Conservation (phyloP, 2,797 vertebrate species). For the Crocidura indochinensis region DNA sequence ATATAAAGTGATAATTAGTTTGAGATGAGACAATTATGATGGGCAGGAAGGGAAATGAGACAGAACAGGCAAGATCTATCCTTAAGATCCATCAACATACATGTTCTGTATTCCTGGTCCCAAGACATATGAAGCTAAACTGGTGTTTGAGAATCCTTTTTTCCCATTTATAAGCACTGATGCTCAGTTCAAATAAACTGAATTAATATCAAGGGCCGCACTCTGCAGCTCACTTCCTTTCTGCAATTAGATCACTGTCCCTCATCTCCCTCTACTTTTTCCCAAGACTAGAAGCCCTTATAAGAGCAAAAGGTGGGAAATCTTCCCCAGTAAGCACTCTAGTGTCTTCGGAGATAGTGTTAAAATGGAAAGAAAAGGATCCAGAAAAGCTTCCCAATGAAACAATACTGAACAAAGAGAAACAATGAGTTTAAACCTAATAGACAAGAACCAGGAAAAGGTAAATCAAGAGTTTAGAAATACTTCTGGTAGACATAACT, state of each 20-base stretch:
- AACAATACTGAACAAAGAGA: neutral
- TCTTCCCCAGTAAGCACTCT: neutral
- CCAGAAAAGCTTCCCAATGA: neutral
- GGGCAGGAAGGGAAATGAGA: neutral
- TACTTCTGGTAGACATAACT: neutral
- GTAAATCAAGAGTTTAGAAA: neutral
- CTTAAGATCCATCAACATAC: neutral
- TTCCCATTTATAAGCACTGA: neutral
- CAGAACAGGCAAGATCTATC: neutral
- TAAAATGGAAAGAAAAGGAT: neutral
- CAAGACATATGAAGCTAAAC: neutral
- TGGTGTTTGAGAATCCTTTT: rapidly evolving
- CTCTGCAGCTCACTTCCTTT: neutral
- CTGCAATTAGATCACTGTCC: too few relatives aligned
- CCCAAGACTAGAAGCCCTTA: neutral
- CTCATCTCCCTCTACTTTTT: neutral
- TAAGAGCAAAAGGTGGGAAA: neutral
- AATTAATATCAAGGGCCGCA: rapidly evolving
- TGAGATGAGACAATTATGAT: neutral
- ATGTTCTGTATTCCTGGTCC: neutral
- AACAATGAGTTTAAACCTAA: neutral
- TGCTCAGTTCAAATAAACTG: neutral
- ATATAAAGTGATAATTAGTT: neutral
- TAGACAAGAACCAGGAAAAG: neutral
- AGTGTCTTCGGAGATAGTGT: neutral